A percentile compares a stretch with the other conserved stretches of the same genome.
phyloP scores from a whole-genome alignment of 2,797 vertebrate species.

The Margarornis squamiger region DNA sequence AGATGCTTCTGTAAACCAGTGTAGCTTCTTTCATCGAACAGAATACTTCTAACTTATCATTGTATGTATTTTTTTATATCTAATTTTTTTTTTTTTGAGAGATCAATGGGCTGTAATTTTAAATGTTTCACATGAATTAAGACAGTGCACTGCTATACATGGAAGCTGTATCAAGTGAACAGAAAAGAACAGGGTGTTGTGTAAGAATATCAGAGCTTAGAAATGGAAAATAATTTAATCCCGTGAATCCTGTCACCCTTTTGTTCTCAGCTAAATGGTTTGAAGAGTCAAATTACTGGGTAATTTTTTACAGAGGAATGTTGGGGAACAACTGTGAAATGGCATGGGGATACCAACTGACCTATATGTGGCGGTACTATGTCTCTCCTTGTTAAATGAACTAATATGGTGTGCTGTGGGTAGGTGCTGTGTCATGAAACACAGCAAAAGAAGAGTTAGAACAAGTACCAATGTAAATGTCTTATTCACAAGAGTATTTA shows the following conservation, averaged over 20 bases:
- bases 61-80: neutral
- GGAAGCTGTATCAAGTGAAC: neutral
- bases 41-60: neutral
- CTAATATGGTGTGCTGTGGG: neutral
- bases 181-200: neutral
- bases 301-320: neutral
- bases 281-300: neutral
- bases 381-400: neutral
- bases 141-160: neutral
- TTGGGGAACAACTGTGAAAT: neutral
- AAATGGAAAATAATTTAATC: neutral
- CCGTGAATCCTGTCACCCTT: neutral
- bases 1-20: neutral
- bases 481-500: neutral
- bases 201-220: neutral
- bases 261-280: neutral
- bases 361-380: neutral
- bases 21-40: neutral
- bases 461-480: neutral
- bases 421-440: neutral
- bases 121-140: neutral
- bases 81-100: neutral
- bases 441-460: neutral
- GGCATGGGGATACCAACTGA: neutral
- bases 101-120: neutral